Conservation (phyloP, 92 coral and sea anemone species). For the Umimayanthus chanpuru region DNA sequence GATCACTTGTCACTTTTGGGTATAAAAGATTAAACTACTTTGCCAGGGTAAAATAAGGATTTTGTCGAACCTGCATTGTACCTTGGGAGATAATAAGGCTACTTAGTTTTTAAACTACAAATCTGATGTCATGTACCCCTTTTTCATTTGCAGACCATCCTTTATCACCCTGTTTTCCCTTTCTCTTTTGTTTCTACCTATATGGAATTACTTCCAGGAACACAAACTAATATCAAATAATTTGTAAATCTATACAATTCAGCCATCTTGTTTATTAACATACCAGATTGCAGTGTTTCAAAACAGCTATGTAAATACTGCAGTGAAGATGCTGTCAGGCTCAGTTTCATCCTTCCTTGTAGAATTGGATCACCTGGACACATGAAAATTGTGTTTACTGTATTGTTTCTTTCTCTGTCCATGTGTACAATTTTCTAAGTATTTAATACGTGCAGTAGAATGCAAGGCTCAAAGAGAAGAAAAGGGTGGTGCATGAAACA, state of each 20-base stretch:
- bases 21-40: no score
- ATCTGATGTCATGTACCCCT: no score
- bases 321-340: slow-evolving; percentile 86
- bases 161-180: neutral
- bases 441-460: no score
- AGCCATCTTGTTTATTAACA: neutral
- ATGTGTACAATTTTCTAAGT: no score
- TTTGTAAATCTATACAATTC: neutral
- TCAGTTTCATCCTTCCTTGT: slow-evolving; percentile 69
- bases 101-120: no score
- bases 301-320: slow-evolving; percentile 81
- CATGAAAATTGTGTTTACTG: neutral
- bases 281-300: slow-evolving; percentile 73
- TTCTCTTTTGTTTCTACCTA: neutral
- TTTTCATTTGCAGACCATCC: neutral
- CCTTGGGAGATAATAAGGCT: no score
- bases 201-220: no score
- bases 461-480: neutral
- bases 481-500: neutral
- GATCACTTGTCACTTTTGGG: no score
- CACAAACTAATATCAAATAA: neutral
- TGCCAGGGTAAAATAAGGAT: no score
- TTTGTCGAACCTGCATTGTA: no score
- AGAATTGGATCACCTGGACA: slow-evolving; percentile 73
- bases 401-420: neutral